A percentile compares a stretch with the other conserved stretches of the same genome.
Evolutionary conservation across 2,113 vertebrate genomes (phyloP).

Genomic region (Ardeotis arabs): DNA sequence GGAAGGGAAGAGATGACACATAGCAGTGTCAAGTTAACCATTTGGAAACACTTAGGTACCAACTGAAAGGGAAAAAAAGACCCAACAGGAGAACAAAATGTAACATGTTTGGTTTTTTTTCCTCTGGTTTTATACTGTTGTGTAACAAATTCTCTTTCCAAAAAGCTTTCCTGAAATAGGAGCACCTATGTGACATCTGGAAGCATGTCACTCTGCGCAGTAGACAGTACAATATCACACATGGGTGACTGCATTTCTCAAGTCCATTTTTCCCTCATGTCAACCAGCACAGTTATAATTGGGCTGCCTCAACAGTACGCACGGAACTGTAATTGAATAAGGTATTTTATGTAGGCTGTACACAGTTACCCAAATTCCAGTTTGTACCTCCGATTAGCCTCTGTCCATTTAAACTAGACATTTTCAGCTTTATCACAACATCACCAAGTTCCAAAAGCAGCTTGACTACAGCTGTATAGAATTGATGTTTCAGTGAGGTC

Average conservation of each 20-base stretch:
- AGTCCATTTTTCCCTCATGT: too few relatives aligned
- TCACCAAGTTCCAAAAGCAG: background rate
- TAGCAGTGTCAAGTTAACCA: background rate
- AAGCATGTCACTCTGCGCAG: background rate
- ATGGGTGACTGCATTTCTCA: background rate
- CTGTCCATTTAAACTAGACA: background rate
- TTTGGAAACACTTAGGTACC: background rate
- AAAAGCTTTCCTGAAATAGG: background rate
- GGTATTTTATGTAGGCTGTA: background rate
- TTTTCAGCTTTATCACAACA: background rate
- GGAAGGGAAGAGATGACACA: background rate
- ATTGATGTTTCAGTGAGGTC: background rate
- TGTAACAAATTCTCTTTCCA: background rate
- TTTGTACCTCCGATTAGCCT: background rate
- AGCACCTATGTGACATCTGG: background rate
- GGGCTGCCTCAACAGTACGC: too few relatives aligned
- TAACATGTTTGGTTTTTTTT: background rate
- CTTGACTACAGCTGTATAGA: background rate
- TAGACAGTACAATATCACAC: rapidly evolving
- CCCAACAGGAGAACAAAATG: background rate
- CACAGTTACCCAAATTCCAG: background rate
- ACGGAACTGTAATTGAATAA: background rate
- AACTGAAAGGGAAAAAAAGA: background rate
- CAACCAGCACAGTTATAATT: background rate
- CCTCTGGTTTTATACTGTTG: background rate